Evolutionary conservation across 1,140 invertebrate genomes (phyloP), one percentile per base, ranked within the genome.

Genomic region (Nasonia giraulti): DNA sequence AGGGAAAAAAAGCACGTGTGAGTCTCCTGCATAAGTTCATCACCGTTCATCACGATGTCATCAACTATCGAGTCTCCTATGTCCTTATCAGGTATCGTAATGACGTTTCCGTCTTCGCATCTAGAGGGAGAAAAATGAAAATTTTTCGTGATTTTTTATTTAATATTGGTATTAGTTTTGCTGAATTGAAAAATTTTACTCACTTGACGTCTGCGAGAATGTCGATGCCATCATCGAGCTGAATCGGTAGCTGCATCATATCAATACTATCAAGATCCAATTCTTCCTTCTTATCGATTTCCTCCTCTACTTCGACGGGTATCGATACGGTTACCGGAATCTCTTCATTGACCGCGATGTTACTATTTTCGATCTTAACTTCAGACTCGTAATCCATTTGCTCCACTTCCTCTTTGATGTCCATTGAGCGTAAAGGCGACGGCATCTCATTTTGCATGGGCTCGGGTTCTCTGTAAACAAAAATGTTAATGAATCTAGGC

Each of bases 1-100:
- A 98, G 91, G 0, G 96, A 97, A 90, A 98, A 95, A 92, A 97
- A 98, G 90, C 96, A 97, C 0, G 95, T 94, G 85, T 97, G 96
- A 0, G 96, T 97, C 75, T 96, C 96, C 91, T 96, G 95, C 93
- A 93, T 96, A 83, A 94, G 88, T 89, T 94, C 94, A 62, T 85
- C 91, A 1, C 90, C 91, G 44, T 91, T 91, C 23, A 88, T 90
- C 85, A 89, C 83, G 83, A 85, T 85, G 20, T 90, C 88, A 62
- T 92, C 90, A 6, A 83, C 87, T 12, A 84, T 78, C 0, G 90
- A 80, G n/a, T 89, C 82, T 17, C 83, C 82, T 0, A 91, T 73
- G 82, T 92, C 91, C 82, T 92, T 92, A 10, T 93, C 91, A 1
- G 91, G 87, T 82, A 92, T 91, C 12, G 90, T 87, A 40, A 93